Conservation (phyloP, 2,113 vertebrate genomes). For the Rhabdornis inornatus region DNA sequence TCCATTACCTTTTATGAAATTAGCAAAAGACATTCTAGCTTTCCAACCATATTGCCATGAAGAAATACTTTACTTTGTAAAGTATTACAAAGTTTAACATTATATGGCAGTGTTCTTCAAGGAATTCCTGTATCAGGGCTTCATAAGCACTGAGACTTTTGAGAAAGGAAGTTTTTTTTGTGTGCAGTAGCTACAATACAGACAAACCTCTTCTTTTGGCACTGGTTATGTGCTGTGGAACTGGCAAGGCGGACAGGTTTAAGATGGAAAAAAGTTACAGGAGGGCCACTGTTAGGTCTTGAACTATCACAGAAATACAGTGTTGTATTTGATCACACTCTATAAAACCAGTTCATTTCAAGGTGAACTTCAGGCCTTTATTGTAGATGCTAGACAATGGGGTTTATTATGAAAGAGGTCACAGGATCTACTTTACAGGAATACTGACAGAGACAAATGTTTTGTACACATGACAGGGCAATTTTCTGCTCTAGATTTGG, state of each 20-base stretch:
- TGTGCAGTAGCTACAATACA: neutral
- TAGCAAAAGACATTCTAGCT: neutral
- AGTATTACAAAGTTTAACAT: neutral
- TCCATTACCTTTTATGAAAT: neutral
- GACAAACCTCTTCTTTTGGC: neutral
- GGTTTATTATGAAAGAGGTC: slow-evolving; percentile 57
- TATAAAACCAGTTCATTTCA: slow-evolving; percentile 47
- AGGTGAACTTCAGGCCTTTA: slow-evolving; percentile 58
- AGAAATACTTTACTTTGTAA: neutral
- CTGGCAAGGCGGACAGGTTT: neutral
- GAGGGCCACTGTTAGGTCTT: neutral
- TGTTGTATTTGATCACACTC: slow-evolving; percentile 18
- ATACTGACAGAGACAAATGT: slow-evolving; percentile 58
- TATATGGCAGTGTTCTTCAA: neutral
- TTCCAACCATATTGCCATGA: neutral
- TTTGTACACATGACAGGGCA: slow-evolving; percentile 65
- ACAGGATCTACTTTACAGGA: slow-evolving; percentile 61
- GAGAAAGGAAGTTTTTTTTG: neutral
- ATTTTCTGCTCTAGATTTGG: slow-evolving; percentile 34
- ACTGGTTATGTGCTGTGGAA: neutral
- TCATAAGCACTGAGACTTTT: neutral
- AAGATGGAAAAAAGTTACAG: neutral
- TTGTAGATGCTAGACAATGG: slow-evolving; percentile 54
- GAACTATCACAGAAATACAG: slow-evolving; percentile 16
- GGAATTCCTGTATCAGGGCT: neutral